A percentile compares a stretch with the other conserved stretches of the same genome.
phyloP scores from a whole-genome alignment of 2,888 invertebrate genomes.

The Monochamus alternatus region DNA sequence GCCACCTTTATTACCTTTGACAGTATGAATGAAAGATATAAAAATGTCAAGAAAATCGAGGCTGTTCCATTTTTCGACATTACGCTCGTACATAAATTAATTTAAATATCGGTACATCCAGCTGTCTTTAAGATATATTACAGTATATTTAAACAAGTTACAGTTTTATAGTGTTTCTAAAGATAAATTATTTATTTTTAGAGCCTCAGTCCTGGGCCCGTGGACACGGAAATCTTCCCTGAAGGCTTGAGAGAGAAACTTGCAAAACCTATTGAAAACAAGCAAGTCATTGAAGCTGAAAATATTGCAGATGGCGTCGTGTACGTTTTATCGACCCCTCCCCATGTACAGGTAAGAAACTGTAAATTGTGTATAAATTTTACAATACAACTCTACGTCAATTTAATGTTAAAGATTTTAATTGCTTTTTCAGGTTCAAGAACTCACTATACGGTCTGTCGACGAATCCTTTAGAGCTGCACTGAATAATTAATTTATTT shows the following conservation, averaged over 20 bases:
- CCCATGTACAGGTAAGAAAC: constrained; percentile 24
- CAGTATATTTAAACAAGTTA: too few relatives aligned
- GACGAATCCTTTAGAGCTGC: background rate
- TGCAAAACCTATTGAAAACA: constrained; percentile 7
- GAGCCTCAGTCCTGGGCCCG: constrained; percentile 43
- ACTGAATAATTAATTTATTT: background rate
- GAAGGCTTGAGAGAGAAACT: background rate
- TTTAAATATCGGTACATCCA: too few relatives aligned
- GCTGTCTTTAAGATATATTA: too few relatives aligned
- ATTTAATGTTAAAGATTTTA: too few relatives aligned
- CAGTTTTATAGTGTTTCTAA: too few relatives aligned
- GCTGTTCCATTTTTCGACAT: too few relatives aligned
- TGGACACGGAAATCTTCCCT: background rate
- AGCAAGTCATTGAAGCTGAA: constrained; percentile 19
- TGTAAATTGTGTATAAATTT: background rate
- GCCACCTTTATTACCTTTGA: too few relatives aligned
- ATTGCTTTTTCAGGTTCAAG: constrained; percentile 24
- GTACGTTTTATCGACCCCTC: constrained; percentile 13
- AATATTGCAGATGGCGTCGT: too few relatives aligned
- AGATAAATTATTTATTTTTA: constrained; percentile 14
- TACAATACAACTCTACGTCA: too few relatives aligned
- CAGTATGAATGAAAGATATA: too few relatives aligned
- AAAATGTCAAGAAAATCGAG: constrained; percentile 16
- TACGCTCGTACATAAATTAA: too few relatives aligned
- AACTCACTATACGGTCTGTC: constrained; percentile 25